Evolutionary conservation across 2,797 vertebrate genomes (phyloP), one percentile per base, ranked within the genome.

Genomic region (Anguilla megastoma): DNA sequence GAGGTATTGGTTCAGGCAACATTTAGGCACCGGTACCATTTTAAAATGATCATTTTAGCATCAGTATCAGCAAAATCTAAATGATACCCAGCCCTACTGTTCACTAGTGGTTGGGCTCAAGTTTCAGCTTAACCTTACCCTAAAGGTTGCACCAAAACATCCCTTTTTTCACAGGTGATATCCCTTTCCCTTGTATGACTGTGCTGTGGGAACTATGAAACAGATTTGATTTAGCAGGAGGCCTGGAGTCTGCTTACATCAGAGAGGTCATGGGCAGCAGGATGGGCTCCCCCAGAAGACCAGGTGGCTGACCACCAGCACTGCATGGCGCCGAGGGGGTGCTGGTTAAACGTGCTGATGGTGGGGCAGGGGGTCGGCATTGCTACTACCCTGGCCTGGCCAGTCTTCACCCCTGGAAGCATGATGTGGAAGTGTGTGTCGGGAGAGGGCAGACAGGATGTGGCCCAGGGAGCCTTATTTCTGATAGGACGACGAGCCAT

Each of bases 221-320:
- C 21, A 41, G 52, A 82, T 56, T 16, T 84, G 86, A 87, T 87
- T 87, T 83, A 84, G 79, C 33, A 36, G 56, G 54, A 41, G 86
- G 14, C 12, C 36, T 33, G 21, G 36, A 27, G 3, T 24, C 41
- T 83, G 30, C 63, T 83, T 54, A 27, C 76, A 63, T 56, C 56
- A 83, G 45, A 24, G n/a, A 63, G 56, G 86, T 63, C 71, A 80
- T 36, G 52, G 54, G 76, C 60, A 84, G 60, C 86, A 87, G 76
- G 80, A 84, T 48, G 56, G 52, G 83, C 54, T 54, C 88, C 86
- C 87, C 87, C 82, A 84, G 93, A 92, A 90, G 90, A 89, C 85
- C 85, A 88, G 91, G 92, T 93, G 93, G 92, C 88, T 93, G 95
- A 94, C 92, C 93, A 92, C 91, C 89, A 45, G 92, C 85, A 87